These are phyloP conservation scores for Augochlorella aurata DNA, from an alignment of 2,888 invertebrate species.

Conservation along the genomic window DNA sequence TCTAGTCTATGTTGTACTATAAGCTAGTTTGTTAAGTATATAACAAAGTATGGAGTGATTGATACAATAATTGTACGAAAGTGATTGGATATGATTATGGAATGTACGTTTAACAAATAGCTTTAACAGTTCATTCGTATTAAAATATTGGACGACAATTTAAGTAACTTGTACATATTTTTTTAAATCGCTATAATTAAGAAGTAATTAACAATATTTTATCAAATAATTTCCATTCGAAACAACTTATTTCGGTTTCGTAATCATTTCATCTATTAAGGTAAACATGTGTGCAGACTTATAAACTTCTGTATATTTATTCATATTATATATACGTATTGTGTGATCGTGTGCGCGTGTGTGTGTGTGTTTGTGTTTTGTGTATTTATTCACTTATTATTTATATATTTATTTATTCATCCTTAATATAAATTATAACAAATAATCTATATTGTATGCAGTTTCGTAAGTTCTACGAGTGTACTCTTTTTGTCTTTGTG, in stretches of 20 bases:
- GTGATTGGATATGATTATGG: not conserved
- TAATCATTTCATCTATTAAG: not conserved
- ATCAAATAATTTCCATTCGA: not conserved
- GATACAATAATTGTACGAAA: not conserved
- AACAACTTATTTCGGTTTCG: not conserved
- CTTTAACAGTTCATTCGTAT: not conserved
- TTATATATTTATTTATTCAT: constrained; percentile 5
- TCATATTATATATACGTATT: not conserved
- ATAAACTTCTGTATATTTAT: not conserved
- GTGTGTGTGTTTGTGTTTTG: not conserved
- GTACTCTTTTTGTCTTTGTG: not conserved
- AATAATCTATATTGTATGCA: not conserved
- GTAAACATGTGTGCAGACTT: not conserved
- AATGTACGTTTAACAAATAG: not conserved
- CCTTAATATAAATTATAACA: not conserved
- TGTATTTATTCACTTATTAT: not conserved
- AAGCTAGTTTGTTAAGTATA: not conserved
- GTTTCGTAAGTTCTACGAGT: not conserved
- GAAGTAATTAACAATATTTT: not conserved
- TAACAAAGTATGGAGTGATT: not conserved
- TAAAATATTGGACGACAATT: not conserved
- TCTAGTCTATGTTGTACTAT: constrained; percentile 51
- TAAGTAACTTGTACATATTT: not conserved
- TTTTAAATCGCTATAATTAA: not conserved
- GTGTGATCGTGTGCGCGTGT: not conserved